Evolutionary conservation across 1,140 invertebrate species (phyloP).

Genomic region (Asobara japonica): DNA sequence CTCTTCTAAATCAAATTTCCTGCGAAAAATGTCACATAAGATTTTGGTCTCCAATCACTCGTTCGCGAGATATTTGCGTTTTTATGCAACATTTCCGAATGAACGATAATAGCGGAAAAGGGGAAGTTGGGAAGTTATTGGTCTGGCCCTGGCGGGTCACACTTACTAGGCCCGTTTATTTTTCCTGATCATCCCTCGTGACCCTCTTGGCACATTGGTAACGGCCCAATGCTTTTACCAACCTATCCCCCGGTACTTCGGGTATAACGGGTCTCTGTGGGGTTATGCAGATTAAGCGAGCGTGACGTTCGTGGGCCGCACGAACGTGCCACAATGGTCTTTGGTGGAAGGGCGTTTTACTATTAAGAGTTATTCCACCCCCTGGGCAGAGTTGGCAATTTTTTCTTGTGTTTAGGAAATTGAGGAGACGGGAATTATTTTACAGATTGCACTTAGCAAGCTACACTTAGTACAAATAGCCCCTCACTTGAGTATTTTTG

Average conservation of each 20-base stretch:
- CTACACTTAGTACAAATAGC: not conserved
- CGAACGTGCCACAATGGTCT: constrained; percentile 22
- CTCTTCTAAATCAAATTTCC: too few relatives aligned
- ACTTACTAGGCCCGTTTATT: too few relatives aligned
- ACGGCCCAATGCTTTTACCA: constrained; percentile 53
- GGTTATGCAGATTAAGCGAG: constrained; percentile 62
- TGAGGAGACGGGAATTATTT: not conserved
- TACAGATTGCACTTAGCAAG: not conserved
- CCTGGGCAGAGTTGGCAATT: not conserved
- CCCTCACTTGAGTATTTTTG: not conserved
- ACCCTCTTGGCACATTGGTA: constrained; percentile 36
- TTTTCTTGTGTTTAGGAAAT: not conserved
- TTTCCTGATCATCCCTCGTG: constrained; percentile 24
- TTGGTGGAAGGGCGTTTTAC: constrained; percentile 7
- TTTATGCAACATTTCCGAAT: too few relatives aligned
- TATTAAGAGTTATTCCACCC: not conserved
- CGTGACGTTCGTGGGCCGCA: constrained; percentile 52
- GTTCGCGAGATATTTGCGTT: too few relatives aligned
- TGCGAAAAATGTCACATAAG: too few relatives aligned
- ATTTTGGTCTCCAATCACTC: too few relatives aligned
- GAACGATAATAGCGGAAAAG: too few relatives aligned
- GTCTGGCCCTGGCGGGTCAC: too few relatives aligned
- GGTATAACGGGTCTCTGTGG: constrained; percentile 54
- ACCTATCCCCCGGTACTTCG: constrained; percentile 52
- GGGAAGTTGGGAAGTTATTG: too few relatives aligned